phyloP scores from a whole-genome alignment of 2,113 vertebrate genomes.

The Numida meleagris region DNA sequence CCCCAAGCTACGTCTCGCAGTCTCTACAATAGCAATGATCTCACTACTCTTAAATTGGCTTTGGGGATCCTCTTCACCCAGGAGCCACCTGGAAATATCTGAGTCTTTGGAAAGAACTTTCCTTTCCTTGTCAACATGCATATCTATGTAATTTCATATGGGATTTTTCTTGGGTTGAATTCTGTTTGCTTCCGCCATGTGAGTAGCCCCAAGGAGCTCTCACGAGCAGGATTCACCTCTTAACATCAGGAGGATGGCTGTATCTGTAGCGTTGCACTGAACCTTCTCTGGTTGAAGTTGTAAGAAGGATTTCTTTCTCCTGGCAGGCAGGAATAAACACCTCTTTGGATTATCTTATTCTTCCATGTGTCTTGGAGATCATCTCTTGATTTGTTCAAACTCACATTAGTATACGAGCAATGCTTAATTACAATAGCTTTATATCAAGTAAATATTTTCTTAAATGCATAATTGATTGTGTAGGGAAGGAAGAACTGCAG shows the following conservation, averaged over 20 bases:
- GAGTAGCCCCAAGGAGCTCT: not conserved
- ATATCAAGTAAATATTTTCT: conserved; percentile 82
- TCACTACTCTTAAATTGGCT: not conserved
- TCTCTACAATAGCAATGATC: not conserved
- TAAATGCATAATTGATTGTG: conserved; percentile 85
- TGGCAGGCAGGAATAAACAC: not conserved
- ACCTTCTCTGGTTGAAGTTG: not conserved
- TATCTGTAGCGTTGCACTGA: not conserved
- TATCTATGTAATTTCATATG: not conserved
- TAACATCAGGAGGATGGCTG: not conserved
- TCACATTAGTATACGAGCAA: conserved; percentile 51
- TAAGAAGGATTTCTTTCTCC: not conserved
- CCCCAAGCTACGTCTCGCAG: fast-evolving
- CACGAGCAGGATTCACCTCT: not conserved
- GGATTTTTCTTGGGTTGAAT: not conserved
- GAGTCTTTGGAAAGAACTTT: not conserved
- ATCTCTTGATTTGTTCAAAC: conserved; percentile 61
- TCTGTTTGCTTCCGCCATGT: not conserved
- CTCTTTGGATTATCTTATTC: not conserved
- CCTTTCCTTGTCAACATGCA: not conserved
- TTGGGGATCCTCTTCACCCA: not conserved
- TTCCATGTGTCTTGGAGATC: conserved; percentile 22
- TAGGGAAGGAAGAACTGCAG: conserved; percentile 79
- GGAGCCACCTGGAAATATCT: not conserved
- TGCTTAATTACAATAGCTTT: conserved; percentile 79